Evolutionary conservation across 2,113 vertebrate species (phyloP).

Genomic region (Microcebus murinus): DNA sequence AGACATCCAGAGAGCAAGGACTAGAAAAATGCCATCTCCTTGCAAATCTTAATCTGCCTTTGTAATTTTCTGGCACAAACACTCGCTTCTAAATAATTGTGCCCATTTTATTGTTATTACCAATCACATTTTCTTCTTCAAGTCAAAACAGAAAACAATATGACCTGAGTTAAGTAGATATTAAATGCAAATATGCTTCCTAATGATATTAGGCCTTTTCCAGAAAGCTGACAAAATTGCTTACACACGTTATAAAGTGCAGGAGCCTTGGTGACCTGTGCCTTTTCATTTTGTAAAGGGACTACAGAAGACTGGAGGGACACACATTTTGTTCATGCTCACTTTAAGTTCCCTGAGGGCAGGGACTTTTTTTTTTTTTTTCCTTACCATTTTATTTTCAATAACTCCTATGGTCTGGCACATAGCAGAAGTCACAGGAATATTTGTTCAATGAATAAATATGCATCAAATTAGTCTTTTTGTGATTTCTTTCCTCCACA

Average conservation of each 20-base stretch:
- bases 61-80: conserved; percentile 52
- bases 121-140: conserved; percentile 57
- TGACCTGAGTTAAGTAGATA: conserved; percentile 25
- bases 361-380: neutral
- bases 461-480: neutral
- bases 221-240: conserved; percentile 20
- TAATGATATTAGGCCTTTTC: conserved; percentile 26
- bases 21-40: conserved; percentile 11
- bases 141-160: conserved; percentile 59
- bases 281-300: neutral
- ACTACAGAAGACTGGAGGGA: neutral
- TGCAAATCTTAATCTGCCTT: conserved; percentile 41
- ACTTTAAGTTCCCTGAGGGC: neutral
- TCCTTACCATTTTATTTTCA: neutral
- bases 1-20: neutral
- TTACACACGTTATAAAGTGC: neutral
- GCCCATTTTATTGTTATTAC: conserved; percentile 42
- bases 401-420: neutral
- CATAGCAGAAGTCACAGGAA: neutral
- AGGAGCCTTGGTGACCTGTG: neutral
- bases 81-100: conserved; percentile 40
- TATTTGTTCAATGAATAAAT: neutral
- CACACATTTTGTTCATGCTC: neutral
- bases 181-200: conserved; percentile 53
- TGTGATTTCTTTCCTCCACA: neutral